Evolutionary conservation across 2,797 vertebrate genomes (phyloP), one percentile per base, ranked within the genome.

Genomic region (Spinus pinus): DNA sequence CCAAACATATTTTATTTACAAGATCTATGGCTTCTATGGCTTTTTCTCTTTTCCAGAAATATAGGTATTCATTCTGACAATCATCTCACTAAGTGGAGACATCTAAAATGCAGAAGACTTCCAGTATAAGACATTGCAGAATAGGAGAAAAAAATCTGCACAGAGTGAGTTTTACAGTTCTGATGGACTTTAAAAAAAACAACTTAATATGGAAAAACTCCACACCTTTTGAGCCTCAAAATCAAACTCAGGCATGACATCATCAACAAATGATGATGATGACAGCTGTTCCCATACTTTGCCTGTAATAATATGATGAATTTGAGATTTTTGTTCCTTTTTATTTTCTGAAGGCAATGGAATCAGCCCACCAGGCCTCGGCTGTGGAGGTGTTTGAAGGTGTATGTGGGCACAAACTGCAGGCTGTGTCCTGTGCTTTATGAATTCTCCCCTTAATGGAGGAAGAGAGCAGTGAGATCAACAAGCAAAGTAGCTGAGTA

Each of bases 361-460:
- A 85, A 56, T 57, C 33, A 89, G 15, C 41, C 14, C 0, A 0
- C 46, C 54, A 88, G 81, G 23, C 69, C 67, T 92, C 10, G 10
- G 31, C 35, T 56, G 25, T 0, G 0, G 57, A 19, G 12, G 46
- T 37, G 37, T 85, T 71, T 77, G 64, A 42, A 84, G 82, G 49
- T 13, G 54, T 57, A 33, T 2, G 3, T 57, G 90, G 93, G 88
- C 50, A 71, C 78, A 88, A 92, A 51, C 44, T 54, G 53, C 80
- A 89, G 31, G 8, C 39, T 49, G 49, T 33, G 66, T 56, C 54
- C 49, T 37, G 44, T 81, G 90, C 90, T 92, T 86, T 49, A 93
- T 92, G 93, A 97, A 86, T 82, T 85, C 90, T 96, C 24, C 92
- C 8, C 23, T 65, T 95, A 96, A 96, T 97, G 88, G 89, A 97